Evolutionary conservation across 1,140 invertebrate species (phyloP).

Genomic region (Globodera rostochiensis): DNA sequence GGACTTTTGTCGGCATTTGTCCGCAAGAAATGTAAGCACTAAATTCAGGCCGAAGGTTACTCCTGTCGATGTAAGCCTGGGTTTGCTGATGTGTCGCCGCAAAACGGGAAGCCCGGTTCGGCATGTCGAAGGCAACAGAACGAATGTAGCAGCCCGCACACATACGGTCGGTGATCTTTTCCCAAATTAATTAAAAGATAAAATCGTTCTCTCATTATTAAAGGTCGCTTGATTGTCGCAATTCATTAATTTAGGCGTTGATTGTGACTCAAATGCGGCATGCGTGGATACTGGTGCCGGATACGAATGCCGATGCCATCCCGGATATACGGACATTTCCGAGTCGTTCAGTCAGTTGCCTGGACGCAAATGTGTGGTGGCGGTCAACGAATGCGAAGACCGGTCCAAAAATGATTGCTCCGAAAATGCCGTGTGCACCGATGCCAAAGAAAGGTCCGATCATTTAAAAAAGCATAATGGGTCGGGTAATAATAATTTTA

Average conservation of each 20-base stretch:
- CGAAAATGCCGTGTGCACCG: conserved; percentile 79
- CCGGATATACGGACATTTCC: conserved; percentile 64
- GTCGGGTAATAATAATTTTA: not conserved
- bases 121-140: conserved; percentile 24
- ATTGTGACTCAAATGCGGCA: conserved; percentile 61
- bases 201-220: too few species aligned
- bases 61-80: conserved; percentile 59
- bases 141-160: conserved; percentile 22
- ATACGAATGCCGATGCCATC: conserved; percentile 56
- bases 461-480: not conserved
- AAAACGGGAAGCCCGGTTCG: conserved; percentile 39
- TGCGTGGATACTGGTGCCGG: conserved; percentile 61
- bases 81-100: conserved; percentile 59
- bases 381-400: conserved; percentile 85
- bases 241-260: conserved; percentile 39
- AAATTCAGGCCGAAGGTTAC: conserved; percentile 54
- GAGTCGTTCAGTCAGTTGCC: conserved; percentile 59
- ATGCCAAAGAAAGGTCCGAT: conserved; percentile 70
- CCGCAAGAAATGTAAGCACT: not conserved
- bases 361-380: conserved; percentile 67
- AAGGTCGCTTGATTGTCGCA: too few species aligned
- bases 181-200: too few species aligned
- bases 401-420: conserved; percentile 88
- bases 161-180: conserved; percentile 1
- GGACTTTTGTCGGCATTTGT: too few species aligned